Base-by-base conservation (phyloP, 1,140 invertebrate genomes). In the Drosophila lacertosa region DNA sequence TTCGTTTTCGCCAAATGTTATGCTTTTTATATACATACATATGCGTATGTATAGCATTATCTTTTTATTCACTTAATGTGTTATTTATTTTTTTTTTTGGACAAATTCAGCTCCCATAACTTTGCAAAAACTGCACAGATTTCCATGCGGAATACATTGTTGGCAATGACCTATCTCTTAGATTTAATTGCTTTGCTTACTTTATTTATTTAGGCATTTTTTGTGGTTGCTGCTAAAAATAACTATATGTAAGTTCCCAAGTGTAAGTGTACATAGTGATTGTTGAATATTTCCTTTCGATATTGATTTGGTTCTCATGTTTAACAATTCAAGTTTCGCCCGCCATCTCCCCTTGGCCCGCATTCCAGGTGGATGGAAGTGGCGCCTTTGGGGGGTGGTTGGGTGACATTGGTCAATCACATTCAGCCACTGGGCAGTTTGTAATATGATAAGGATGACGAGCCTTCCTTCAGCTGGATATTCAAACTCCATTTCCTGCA, bases 361-460 rank as follows among this genome's bases (percentile, higher is more conserved):
- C 20, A 22, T 22, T 22, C 20, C 13, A 18, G 32, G 57, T 22
- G n/a, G 44, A 13, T 37, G 1, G 11, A 16, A n/a, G 24, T 6
- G 16, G 11, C 0, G 51, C 6, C 15, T 15, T 3, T 4, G 10
- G 4, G 7, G 15, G 15, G 40, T 13, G 16, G 45, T n/a, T 26
- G 20, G 11, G 22, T 1, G 33, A 15, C 47, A 37, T 11, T 13
- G 51, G 22, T 13, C 13, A 29, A 22, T 13, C 24, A 10, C 45
- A 48, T 48, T 37, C 39, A 62, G 57, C 15, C 57, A 54, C 39
- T 68, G 66, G 59, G 42, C 66, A 69, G 50, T 55, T 69, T 64
- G 59, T 64, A 64, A 69, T 69, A 54, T 69, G 59, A 69, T 69
- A 53, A 69, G 65, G 42, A 69, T 69, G 59, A 64, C 64, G 66